A percentile compares a stretch with the other conserved stretches of the same genome.
These are phyloP conservation scores for Sorex araneus DNA, from an alignment of 2,113 vertebrate genomes.

Conservation along the genomic window DNA sequence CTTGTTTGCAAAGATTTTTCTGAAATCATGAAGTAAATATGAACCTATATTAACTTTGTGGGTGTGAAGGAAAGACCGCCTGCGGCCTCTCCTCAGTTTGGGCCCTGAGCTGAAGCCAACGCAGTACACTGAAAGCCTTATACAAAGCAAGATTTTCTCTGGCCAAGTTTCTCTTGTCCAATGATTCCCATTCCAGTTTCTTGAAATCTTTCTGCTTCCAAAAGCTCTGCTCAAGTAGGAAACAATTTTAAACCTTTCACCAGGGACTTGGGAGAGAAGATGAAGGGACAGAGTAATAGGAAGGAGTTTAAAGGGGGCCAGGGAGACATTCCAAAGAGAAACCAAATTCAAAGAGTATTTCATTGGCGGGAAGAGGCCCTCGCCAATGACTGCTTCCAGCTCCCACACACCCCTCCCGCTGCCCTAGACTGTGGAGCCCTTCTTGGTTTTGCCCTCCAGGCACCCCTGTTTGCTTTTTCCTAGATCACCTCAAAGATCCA, in stretches of 20 bases:
- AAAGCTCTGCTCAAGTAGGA: not conserved
- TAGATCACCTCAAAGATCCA: no score
- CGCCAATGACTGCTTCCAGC: no score
- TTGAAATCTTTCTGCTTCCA: not conserved
- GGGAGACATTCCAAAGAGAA: not conserved
- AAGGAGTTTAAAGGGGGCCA: not conserved
- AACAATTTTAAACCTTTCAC: not conserved
- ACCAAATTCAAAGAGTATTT: not conserved
- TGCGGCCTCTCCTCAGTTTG: not conserved
- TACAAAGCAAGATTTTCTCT: not conserved
- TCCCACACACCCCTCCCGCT: no score
- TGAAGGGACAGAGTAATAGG: not conserved
- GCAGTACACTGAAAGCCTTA: not conserved
- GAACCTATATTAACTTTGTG: constrained; percentile 6
- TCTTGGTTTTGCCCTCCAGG: no score
- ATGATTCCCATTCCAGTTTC: not conserved
- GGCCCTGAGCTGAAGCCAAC: not conserved
- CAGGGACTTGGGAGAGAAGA: not conserved
- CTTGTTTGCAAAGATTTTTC: constrained; percentile 25
- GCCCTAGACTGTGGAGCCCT: no score
- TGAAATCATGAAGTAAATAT: constrained; percentile 2
- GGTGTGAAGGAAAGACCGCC: not conserved
- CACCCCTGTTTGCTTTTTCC: not conserved
- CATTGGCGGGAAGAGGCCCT: not conserved
- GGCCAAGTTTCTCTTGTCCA: not conserved